Conservation (phyloP, 2,888 invertebrate genomes). For the Barypeithes pellucidus region DNA sequence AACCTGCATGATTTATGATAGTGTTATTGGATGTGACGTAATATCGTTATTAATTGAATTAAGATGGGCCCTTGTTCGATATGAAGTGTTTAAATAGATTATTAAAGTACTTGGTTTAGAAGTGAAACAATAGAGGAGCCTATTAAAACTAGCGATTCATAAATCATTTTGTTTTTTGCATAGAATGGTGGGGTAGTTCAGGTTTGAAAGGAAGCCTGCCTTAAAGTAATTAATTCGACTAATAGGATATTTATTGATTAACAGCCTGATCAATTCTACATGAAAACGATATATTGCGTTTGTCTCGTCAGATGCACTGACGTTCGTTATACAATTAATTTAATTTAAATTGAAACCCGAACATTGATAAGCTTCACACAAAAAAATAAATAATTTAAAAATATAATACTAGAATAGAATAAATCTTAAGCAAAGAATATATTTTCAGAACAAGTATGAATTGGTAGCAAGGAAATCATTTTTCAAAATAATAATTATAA, state of each 20-base stretch:
- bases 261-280: too few relatives aligned
- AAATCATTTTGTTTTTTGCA: conserved; percentile 35
- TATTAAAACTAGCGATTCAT: conserved; percentile 27
- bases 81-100: conserved; percentile 51
- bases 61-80: conserved; percentile 51
- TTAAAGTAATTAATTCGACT: neutral
- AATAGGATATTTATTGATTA: neutral
- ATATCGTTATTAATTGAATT: conserved; percentile 53
- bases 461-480: too few relatives aligned
- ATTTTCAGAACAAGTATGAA: too few relatives aligned
- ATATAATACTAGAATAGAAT: too few relatives aligned
- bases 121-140: conserved; percentile 42
- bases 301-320: too few relatives aligned
- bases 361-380: too few relatives aligned
- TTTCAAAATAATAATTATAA: too few relatives aligned
- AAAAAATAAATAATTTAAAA: too few relatives aligned
- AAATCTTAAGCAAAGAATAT: too few relatives aligned
- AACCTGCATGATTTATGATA: conserved; percentile 52
- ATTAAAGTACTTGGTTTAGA: conserved; percentile 42
- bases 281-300: too few relatives aligned
- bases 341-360: too few relatives aligned
- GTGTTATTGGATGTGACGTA: conserved; percentile 51
- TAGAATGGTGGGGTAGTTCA: neutral
- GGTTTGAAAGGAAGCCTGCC: neutral
- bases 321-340: too few relatives aligned